Evolutionary conservation across 2,113 vertebrate species (phyloP).

Genomic region (Triplophysa dalaica): DNA sequence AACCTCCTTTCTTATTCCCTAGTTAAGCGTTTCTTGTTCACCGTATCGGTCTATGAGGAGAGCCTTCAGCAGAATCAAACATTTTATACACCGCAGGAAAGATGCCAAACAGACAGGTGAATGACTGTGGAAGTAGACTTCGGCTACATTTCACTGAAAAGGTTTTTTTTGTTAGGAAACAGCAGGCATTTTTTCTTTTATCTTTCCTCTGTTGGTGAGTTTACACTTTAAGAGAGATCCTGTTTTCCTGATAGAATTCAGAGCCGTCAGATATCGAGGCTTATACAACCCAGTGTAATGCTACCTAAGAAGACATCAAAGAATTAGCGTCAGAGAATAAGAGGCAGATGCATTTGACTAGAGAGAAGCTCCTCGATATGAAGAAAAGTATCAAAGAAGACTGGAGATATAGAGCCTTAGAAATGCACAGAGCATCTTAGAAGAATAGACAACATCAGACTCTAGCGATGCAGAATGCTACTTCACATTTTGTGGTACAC

Average conservation of each 20-base stretch:
- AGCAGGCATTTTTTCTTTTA: constrained; percentile 5
- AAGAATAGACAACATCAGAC: background rate
- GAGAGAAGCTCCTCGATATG: constrained; percentile 32
- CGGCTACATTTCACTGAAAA: constrained; percentile 5
- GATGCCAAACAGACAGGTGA: background rate
- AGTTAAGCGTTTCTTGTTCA: background rate
- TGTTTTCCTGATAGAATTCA: constrained; percentile 37
- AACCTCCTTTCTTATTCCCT: background rate
- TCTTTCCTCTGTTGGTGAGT: constrained; percentile 40
- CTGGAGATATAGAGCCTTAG: background rate
- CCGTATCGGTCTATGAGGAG: background rate
- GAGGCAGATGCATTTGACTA: constrained; percentile 32
- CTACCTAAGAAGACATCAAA: constrained; percentile 54
- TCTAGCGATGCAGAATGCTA: background rate
- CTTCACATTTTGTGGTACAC: background rate
- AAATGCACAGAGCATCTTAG: background rate
- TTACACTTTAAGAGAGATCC: constrained; percentile 37
- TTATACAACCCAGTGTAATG: constrained; percentile 41
- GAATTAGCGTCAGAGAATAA: constrained; percentile 39
- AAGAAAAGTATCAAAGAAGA: constrained; percentile 17
- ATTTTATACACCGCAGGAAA: background rate
- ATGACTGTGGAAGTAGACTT: background rate
- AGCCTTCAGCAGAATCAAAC: background rate
- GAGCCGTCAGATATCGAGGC: constrained; percentile 41
- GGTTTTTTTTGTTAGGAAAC: constrained; percentile 8